Evolutionary conservation across 1,140 invertebrate genomes (phyloP), one percentile per base, ranked within the genome.

Genomic region (Tetramorium parvispinum): DNA sequence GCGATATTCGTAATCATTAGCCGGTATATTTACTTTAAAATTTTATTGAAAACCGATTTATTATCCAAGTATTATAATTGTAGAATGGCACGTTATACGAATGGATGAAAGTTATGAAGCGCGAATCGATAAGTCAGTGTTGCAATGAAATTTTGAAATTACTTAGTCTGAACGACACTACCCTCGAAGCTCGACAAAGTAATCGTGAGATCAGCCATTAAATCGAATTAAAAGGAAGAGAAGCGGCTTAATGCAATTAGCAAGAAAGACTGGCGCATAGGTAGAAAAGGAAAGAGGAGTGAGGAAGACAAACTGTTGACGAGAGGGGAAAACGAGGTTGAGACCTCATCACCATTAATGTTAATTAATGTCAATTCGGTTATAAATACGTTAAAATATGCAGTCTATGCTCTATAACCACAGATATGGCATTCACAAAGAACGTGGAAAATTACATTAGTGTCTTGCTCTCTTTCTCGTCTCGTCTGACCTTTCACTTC

Each of bases 341-440:
- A 43, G 75, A 88, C 13, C 51, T 85, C 53, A 53, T 89, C 40
- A 66, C 43, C 43, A 40, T 49, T 27, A 71, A 75, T 68, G 82
- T 82, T 85, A 91, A 93, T 93, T 92, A 93, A 91, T 78, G 66
- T 91, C 83, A 87, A 92, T 92, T 92, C 85, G 59, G 70, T 90
- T 86, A 81, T 91, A 87, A 90, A 88, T 88, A 87, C 87, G 82
- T 91, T 88, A 79, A 89, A 88, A 92, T 91, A 91, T 89, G 88
- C 91, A 51, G 59, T 66, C 91, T 77, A 86, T 88, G 88, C 77
- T 40, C 66, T 10, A 51, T 13, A 21, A 24, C 49, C 16, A 63
- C 27, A 55, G 32, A 27, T 77, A 61, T 46, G 61, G 78, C 87
- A 87, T 86, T 66, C 86, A 73, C 18, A 13, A 57, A 51, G 86